These are phyloP conservation scores for Steinernema carpocapsae DNA, from an alignment of 2,888 invertebrate genomes.

Conservation along the genomic window DNA sequence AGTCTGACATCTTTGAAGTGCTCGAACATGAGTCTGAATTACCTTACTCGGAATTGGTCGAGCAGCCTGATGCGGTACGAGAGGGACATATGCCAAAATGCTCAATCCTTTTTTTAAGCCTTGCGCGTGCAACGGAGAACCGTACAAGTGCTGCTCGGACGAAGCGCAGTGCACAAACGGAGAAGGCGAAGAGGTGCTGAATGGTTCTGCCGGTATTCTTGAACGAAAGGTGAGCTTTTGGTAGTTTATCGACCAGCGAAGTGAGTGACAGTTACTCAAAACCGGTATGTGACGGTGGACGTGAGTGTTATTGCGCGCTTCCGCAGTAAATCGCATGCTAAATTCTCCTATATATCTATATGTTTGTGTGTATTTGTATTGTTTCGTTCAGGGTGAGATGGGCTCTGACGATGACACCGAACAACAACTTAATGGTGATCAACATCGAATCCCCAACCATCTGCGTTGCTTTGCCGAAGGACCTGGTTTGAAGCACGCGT, in stretches of 20 bases:
- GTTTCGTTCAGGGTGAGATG: slow-evolving; percentile 24
- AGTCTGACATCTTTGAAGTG: no score
- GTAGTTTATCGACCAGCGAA: slow-evolving; percentile 7
- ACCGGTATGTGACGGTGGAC: slow-evolving; percentile 16
- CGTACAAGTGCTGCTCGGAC: no score
- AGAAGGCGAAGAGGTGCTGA: no score
- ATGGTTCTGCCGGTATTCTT: neutral
- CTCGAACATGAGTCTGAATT: no score
- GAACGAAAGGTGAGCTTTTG: slow-evolving; percentile 24
- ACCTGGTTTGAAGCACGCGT: slow-evolving; percentile 42
- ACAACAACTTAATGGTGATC: neutral
- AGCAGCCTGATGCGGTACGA: no score
- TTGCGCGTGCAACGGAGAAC: no score
- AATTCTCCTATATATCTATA: neutral
- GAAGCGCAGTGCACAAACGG: no score
- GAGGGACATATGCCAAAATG: no score
- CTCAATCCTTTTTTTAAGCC: no score
- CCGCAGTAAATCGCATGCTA: slow-evolving; percentile 9
- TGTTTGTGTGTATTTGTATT: neutral
- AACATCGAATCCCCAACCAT: neutral
- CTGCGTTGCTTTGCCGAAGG: slow-evolving; percentile 42
- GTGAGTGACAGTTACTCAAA: slow-evolving; percentile 35
- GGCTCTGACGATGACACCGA: neutral
- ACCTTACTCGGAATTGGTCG: no score
- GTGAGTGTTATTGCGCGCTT: slow-evolving; percentile 32